Percentiles rank a stretch among this genome's conserved stretches.
phyloP scores from a whole-genome alignment of 2,113 vertebrate genomes.

The Chlorodrepanis virens region DNA sequence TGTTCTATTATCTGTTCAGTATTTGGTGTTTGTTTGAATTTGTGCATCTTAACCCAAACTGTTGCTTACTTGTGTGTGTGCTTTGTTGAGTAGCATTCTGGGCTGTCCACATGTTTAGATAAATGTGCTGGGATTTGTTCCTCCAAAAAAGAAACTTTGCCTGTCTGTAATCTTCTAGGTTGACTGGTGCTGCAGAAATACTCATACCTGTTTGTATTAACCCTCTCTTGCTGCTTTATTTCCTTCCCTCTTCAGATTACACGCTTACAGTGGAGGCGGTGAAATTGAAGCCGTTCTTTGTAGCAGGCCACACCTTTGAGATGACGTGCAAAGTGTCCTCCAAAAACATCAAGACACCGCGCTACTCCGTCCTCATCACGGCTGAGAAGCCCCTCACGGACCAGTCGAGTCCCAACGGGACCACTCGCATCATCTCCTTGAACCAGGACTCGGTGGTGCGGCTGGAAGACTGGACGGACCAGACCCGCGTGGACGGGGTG shows the following conservation, averaged over 20 bases:
- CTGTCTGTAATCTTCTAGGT: neutral
- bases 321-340: slow-evolving; percentile 87
- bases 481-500: slow-evolving; percentile 79
- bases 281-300: slow-evolving; percentile 80
- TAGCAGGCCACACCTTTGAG: slow-evolving; percentile 92
- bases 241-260: slow-evolving; percentile 70
- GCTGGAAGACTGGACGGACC: slow-evolving; percentile 82
- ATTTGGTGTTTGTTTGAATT: neutral
- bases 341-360: slow-evolving; percentile 84
- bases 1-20: neutral
- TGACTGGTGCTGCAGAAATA: neutral
- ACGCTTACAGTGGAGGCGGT: slow-evolving; percentile 77
- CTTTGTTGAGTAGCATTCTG: neutral
- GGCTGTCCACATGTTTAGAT: neutral
- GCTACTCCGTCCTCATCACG: slow-evolving; percentile 87
- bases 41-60: neutral
- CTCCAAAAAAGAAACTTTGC: neutral
- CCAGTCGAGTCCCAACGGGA: slow-evolving; percentile 40
- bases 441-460: slow-evolving; percentile 85
- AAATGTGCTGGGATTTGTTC: neutral
- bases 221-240: neutral
- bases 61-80: neutral
- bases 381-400: slow-evolving; percentile 74
- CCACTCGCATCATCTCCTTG: slow-evolving; percentile 84
- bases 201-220: neutral